Evolutionary conservation across 2,113 vertebrate species (phyloP), one percentile per base, ranked within the genome.

Genomic region (Sula dactylatra): DNA sequence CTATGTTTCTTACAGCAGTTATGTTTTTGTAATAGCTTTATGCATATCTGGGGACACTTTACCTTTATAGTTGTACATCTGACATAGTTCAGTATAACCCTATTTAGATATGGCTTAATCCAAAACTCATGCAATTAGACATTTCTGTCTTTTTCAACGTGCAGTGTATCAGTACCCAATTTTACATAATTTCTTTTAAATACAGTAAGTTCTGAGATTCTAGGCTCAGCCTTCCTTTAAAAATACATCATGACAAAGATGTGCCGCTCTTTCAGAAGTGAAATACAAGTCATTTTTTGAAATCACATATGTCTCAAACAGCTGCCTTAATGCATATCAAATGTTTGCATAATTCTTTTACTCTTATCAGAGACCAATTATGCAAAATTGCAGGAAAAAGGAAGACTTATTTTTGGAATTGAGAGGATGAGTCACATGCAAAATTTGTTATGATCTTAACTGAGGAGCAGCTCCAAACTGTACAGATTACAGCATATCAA

Each of bases 341-440:
- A 93, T 66, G 47, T 90, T 94, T 93, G 54, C 69, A n/a, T 94
- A 91, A 67, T 93, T 94, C 56, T 86, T 87, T 55, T 69, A 40
- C 56, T 90, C 72, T 69, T 95, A 91, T 89, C 49, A 76, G 78
- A 91, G 86, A 84, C 61, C 40, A 96, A 94, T 96, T 97, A 91
- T 22, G 36, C 22, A 91, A 95, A 94, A 96, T 91, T 95, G 70
- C 83, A 93, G 89, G 77, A 86, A 95, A 93, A 94, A 87, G 32
- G 61, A 94, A 90, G 78, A 85, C 38, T 40, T 92, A 97, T 96
- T 97, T 97, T 87, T 76, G 70, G 73, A 93, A 77, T 61, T 91
- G 72, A 91, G 77, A 82, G 32, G 73, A 94, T 95, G 95, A 93
- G 81, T 97, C 94, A 95, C 67, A 90, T 67, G 55, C 29, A 95